phyloP scores from a whole-genome alignment of 2,888 invertebrate genomes.

The Aplocera efformata region DNA sequence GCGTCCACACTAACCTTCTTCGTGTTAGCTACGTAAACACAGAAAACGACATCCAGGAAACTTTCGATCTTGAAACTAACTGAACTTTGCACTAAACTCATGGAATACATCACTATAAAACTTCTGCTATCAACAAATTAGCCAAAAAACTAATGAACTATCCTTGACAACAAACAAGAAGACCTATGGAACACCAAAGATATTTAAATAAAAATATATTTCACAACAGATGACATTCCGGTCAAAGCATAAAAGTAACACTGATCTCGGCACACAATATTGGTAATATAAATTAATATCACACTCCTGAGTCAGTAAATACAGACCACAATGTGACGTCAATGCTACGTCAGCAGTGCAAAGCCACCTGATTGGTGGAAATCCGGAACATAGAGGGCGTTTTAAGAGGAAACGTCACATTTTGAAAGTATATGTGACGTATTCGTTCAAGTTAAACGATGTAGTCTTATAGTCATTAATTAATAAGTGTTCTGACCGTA shows the following conservation, averaged over 20 bases:
- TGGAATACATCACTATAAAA: conserved; percentile 53
- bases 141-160: too few relatives aligned
- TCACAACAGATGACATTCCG: conserved; percentile 4
- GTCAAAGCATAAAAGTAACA: conserved; percentile 14
- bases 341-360: conserved; percentile 21
- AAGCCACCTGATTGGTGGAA: conserved; percentile 25
- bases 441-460: conserved; percentile 16
- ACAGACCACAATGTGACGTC: conserved; percentile 31
- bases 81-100: conserved; percentile 38
- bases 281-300: conserved; percentile 30
- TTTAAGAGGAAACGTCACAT: conserved; percentile 13
- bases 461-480: conserved; percentile 8
- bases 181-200: too few relatives aligned
- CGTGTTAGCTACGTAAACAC: conserved; percentile 53
- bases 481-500: conserved; percentile 13
- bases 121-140: conserved; percentile 17
- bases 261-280: conserved; percentile 21
- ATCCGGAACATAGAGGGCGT: conserved; percentile 22
- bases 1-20: conserved; percentile 45
- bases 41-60: conserved; percentile 71
- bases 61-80: conserved; percentile 58
- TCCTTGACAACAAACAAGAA: too few relatives aligned
- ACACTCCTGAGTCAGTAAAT: conserved; percentile 27
- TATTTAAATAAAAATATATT: too few relatives aligned
- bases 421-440: conserved; percentile 18